phyloP scores from a whole-genome alignment of 2,797 vertebrate species.

The Scomberomorus guttatus region DNA sequence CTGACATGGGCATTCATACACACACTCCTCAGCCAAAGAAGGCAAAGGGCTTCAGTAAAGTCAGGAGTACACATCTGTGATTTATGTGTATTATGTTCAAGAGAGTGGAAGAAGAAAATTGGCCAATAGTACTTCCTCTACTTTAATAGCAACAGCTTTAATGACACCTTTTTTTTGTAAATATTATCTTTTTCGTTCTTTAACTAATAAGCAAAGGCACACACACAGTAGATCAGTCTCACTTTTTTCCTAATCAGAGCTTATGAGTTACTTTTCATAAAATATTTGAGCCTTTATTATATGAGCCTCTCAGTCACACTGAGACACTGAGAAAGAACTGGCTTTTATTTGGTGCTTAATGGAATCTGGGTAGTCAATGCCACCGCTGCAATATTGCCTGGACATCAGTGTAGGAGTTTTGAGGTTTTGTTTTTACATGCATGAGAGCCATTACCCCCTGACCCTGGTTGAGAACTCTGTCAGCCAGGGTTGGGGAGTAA shows the following conservation, averaged over 20 bases:
- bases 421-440: constrained; percentile 26
- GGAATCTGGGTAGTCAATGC: constrained; percentile 33
- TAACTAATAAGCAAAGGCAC: constrained; percentile 13
- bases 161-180: constrained; percentile 10
- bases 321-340: constrained; percentile 25
- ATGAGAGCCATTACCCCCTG: neutral
- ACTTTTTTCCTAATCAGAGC: constrained; percentile 38
- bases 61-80: neutral
- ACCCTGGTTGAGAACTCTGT: constrained; percentile 1
- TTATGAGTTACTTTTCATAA: constrained; percentile 59
- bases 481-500: neutral
- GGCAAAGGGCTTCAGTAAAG: constrained; percentile 21
- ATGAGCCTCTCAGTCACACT: constrained; percentile 36
- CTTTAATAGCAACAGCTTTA: constrained; percentile 16
- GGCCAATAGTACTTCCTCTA: neutral
- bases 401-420: constrained; percentile 18
- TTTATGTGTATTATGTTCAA: neutral
- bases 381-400: constrained; percentile 10
- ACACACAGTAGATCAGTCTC: neutral
- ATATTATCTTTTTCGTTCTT: neutral
- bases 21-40: constrained; percentile 24
- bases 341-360: constrained; percentile 50
- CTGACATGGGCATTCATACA: constrained; percentile 52
- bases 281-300: constrained; percentile 64
- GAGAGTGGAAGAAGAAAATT: neutral